Conservation (phyloP, 2,797 vertebrate species). For the Enteromius thamalakanensis region DNA sequence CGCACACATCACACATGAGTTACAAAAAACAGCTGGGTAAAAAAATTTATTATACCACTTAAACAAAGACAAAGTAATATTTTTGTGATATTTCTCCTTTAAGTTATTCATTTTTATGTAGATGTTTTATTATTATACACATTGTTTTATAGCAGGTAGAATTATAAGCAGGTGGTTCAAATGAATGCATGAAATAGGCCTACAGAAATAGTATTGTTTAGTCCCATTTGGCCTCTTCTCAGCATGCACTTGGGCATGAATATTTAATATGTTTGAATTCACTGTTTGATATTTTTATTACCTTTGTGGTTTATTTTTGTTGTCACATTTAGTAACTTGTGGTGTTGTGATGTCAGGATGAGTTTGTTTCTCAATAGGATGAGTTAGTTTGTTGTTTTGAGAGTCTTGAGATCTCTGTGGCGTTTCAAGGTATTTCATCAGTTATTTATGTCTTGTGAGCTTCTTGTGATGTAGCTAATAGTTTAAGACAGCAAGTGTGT, state of each 20-base stretch:
- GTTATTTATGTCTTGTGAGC: constrained; percentile 23
- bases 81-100: neutral
- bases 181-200: neutral
- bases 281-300: neutral
- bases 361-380: constrained; percentile 21
- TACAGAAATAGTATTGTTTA: neutral
- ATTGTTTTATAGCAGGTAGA: neutral
- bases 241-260: neutral
- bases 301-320: neutral
- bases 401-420: constrained; percentile 16
- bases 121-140: neutral
- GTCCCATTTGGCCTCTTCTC: neutral
- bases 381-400: neutral
- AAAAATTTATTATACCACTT: neutral
- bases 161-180: neutral
- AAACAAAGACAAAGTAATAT: neutral
- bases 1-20: no score
- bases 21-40: no score
- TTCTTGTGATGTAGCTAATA: constrained; percentile 30
- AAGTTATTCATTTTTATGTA: neutral
- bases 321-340: constrained; percentile 12
- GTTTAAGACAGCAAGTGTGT: constrained; percentile 2
- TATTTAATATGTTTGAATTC: neutral
- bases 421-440: constrained; percentile 28
- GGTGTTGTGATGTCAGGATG: neutral